Conservation (phyloP, 2,797 vertebrate genomes). For the Ctenosaura bakeri region DNA sequence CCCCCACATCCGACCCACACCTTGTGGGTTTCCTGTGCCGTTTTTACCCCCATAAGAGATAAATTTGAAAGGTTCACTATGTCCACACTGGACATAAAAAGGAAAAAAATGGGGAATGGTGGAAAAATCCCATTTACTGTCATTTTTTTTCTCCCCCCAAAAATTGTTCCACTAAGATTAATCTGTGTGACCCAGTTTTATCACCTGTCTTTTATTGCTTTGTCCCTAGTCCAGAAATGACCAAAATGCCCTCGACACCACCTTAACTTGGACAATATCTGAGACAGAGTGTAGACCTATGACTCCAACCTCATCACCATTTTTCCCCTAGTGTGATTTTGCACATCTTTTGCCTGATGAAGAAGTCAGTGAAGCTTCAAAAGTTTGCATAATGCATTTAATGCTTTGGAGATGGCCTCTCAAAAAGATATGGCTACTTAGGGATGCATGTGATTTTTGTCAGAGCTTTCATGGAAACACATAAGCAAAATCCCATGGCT, state of each 20-base stretch:
- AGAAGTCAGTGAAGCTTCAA: too few relatives aligned
- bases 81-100: not conserved
- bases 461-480: not conserved
- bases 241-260: too few relatives aligned
- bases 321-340: too few relatives aligned
- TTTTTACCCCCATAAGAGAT: not conserved
- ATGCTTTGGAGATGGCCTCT: too few relatives aligned
- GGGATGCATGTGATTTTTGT: not conserved
- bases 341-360: too few relatives aligned
- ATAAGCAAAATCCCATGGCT: not conserved
- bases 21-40: too few relatives aligned
- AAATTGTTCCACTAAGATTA: not conserved
- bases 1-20: not conserved
- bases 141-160: too few relatives aligned
- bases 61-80: not conserved
- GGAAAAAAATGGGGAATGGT: not conserved
- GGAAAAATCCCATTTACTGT: fast-evolving
- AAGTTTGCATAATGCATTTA: too few relatives aligned
- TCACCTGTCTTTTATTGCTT: not conserved
- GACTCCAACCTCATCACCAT: too few relatives aligned
- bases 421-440: not conserved
- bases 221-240: not conserved
- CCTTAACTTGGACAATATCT: too few relatives aligned
- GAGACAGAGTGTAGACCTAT: too few relatives aligned
- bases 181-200: too few relatives aligned